Percentiles rank a stretch among this genome's conserved stretches.
Evolutionary conservation across 2,113 vertebrate species (phyloP).

Genomic region (Hassar affinis): DNA sequence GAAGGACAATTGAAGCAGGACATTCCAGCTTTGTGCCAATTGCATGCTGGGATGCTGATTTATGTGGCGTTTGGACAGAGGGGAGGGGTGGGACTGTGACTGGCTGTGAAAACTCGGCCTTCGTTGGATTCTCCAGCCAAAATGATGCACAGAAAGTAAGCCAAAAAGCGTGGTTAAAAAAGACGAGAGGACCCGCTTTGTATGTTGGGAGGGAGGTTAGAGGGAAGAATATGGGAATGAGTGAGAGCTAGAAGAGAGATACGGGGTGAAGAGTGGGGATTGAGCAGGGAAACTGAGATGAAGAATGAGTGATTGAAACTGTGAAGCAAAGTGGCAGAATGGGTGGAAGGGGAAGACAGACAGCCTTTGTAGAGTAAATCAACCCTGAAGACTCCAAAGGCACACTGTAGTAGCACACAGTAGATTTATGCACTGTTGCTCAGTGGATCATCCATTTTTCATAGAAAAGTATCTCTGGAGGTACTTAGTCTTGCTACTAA

Average conservation of each 20-base stretch:
- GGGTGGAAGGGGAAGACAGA: conserved; percentile 53
- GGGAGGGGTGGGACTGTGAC: conserved; percentile 54
- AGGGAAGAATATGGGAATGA: conserved; percentile 59
- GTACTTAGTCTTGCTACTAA: neutral
- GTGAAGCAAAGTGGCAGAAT: conserved; percentile 40
- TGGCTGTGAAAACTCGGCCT: conserved; percentile 56
- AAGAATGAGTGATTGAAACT: conserved; percentile 63
- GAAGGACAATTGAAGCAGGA: conserved; percentile 52
- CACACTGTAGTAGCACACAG: conserved; percentile 54
- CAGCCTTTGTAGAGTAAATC: conserved; percentile 60
- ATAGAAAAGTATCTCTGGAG: conserved; percentile 40
- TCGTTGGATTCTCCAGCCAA: conserved; percentile 53
- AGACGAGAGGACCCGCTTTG: conserved; percentile 51
- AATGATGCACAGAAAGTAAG: conserved; percentile 51
- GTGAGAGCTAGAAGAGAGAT: conserved; percentile 50
- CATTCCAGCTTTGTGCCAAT: conserved; percentile 56
- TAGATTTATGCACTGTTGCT: conserved; percentile 65
- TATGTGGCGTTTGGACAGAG: conserved; percentile 53
- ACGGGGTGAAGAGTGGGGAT: conserved; percentile 64
- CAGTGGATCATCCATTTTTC: conserved; percentile 62
- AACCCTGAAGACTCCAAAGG: conserved; percentile 57
- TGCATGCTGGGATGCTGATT: conserved; percentile 62
- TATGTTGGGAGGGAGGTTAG: conserved; percentile 49
- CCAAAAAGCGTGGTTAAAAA: conserved; percentile 7
- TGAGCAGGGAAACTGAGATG: conserved; percentile 59